Evolutionary conservation across 2,113 vertebrate species (phyloP).

Genomic region (Caranx melampygus): DNA sequence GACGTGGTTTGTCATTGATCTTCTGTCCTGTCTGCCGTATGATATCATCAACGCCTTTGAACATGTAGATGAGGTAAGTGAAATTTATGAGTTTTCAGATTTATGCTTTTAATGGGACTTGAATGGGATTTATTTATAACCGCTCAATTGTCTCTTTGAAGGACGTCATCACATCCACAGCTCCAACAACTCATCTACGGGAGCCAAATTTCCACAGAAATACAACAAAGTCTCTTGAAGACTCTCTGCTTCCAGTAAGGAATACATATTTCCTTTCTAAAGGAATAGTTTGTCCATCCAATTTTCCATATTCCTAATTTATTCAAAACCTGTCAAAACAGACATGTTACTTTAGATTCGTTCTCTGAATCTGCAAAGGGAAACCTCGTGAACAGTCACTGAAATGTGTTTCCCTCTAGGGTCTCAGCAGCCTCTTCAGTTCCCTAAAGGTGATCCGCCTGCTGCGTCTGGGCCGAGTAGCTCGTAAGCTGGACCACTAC

Average conservation of each 20-base stretch:
- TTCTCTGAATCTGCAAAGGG: not conserved
- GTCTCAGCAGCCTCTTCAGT: constrained; percentile 99
- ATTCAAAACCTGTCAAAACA: not conserved
- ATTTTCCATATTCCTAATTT: not conserved
- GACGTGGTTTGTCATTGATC: constrained; percentile 99
- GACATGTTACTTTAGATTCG: not conserved
- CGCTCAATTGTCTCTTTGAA: constrained; percentile 52
- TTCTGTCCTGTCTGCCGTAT: constrained; percentile 97
- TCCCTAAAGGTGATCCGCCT: constrained; percentile 97
- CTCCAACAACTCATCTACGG: constrained; percentile 71
- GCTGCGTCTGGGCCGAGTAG: constrained; percentile 93
- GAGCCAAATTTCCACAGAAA: constrained; percentile 79
- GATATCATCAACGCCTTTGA: constrained; percentile 99
- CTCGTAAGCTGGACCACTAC: constrained; percentile 97
- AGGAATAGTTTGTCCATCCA: not conserved
- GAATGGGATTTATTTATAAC: not conserved
- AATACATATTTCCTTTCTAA: constrained; percentile 5
- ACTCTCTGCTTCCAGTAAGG: constrained; percentile 82
- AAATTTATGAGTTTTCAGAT: not conserved
- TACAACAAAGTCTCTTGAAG: constrained; percentile 75
- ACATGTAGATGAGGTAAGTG: constrained; percentile 93
- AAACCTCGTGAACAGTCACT: not conserved
- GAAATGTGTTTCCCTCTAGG: constrained; percentile 78
- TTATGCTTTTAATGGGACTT: not conserved
- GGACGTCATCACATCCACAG: constrained; percentile 71